Evolutionary conservation across 2,888 invertebrate genomes (phyloP).

Genomic region (Pelosia muscerda): DNA sequence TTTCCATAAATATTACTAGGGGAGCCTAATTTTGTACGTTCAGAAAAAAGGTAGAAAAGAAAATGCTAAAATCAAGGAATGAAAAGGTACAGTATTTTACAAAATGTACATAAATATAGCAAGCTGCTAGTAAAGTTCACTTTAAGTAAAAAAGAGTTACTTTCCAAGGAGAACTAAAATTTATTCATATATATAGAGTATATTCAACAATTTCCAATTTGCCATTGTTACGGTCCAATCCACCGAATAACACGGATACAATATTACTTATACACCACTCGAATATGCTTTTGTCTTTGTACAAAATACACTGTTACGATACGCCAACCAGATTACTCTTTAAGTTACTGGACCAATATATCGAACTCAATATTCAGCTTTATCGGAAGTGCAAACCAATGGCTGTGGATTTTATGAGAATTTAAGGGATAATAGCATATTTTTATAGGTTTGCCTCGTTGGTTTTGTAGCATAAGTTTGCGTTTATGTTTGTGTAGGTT

Average conservation of each 20-base stretch:
- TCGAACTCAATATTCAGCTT: constrained; percentile 28
- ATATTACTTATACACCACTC: constrained; percentile 51
- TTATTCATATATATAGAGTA: background rate
- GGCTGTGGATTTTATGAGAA: constrained; percentile 5
- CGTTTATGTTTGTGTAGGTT: background rate
- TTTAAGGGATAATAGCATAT: background rate
- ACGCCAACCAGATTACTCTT: constrained; percentile 39
- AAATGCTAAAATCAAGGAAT: too few species aligned
- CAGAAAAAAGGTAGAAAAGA: too few species aligned
- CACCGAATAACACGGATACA: constrained; percentile 46
- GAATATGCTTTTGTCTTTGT: constrained; percentile 55
- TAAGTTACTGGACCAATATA: constrained; percentile 64
- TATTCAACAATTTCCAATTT: constrained; percentile 28
- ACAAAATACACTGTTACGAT: constrained; percentile 54
- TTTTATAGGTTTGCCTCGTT: background rate
- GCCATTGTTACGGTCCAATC: constrained; percentile 38
- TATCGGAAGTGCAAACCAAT: constrained; percentile 24
- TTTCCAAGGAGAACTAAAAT: background rate
- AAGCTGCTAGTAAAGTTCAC: background rate
- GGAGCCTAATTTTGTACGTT: background rate
- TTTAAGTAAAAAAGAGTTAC: too few species aligned
- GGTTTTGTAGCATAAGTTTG: background rate
- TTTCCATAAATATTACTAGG: background rate
- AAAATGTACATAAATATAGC: background rate
- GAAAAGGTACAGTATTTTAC: background rate